phyloP scores from a whole-genome alignment of 2,113 vertebrate genomes.

The Tupaia tana region DNA sequence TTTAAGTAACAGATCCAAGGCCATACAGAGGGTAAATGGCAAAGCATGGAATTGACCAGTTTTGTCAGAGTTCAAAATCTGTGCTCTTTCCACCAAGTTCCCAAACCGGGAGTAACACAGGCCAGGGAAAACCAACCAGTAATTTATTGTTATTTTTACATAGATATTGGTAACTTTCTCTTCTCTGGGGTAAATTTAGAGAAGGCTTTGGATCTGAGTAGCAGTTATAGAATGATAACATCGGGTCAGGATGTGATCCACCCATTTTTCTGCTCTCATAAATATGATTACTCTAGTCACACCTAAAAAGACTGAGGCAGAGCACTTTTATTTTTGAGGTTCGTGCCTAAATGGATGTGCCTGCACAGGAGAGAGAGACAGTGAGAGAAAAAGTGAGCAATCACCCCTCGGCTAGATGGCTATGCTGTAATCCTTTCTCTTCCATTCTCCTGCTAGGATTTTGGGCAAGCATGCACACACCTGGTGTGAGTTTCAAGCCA shows the following conservation, averaged over 20 bases:
- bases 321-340: not conserved
- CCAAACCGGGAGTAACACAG: not conserved
- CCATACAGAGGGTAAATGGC: not conserved
- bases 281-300: not conserved
- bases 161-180: not conserved
- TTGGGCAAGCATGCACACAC: too few species aligned
- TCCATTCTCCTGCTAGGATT: too few species aligned
- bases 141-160: not conserved
- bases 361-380: too few species aligned
- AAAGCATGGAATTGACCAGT: not conserved
- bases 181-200: not conserved
- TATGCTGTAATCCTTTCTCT: too few species aligned
- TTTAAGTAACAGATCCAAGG: not conserved
- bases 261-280: not conserved
- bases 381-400: too few species aligned
- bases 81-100: not conserved
- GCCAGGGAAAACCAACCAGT: not conserved
- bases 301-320: not conserved
- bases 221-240: not conserved
- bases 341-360: too few species aligned
- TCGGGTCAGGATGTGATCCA: not conserved
- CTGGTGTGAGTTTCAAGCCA: too few species aligned
- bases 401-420: too few species aligned
- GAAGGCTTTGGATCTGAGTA: not conserved
- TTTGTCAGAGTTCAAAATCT: not conserved